Evolutionary conservation across 1,140 invertebrate genomes (phyloP).

Genomic region (Brachionus rubens): DNA sequence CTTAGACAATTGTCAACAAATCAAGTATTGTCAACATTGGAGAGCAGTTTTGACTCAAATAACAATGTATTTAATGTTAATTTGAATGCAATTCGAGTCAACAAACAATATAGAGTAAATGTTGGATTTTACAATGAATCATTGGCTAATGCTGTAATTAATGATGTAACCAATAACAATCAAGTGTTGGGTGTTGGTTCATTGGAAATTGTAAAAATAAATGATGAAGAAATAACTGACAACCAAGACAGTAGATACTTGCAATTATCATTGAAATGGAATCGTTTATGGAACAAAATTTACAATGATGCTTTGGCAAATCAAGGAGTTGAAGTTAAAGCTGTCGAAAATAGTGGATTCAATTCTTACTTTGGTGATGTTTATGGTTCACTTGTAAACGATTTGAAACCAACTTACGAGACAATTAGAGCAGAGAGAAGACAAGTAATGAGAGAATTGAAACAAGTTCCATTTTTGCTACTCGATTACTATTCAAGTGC

Average conservation of each 20-base stretch:
- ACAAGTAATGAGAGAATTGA: background rate
- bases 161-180: constrained; percentile 2
- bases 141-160: background rate
- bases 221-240: background rate
- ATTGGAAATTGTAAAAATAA: background rate
- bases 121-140: constrained; percentile 23
- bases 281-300: constrained; percentile 23
- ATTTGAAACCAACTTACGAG: constrained; percentile 5
- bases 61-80: constrained; percentile 14
- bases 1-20: background rate
- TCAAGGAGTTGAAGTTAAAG: background rate
- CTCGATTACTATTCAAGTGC: background rate
- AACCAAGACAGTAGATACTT: constrained; percentile 6
- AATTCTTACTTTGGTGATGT: constrained; percentile 44
- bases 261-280: constrained; percentile 2
- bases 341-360: background rate
- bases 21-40: background rate
- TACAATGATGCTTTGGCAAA: background rate
- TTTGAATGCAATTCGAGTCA: background rate
- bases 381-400: background rate
- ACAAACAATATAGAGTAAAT: background rate
- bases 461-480: background rate
- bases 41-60: constrained; percentile 27
- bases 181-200: background rate
- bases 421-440: background rate